These are phyloP conservation scores for Lepisosteus osseus DNA, from an alignment of 2,113 vertebrate genomes.

Conservation along the genomic window DNA sequence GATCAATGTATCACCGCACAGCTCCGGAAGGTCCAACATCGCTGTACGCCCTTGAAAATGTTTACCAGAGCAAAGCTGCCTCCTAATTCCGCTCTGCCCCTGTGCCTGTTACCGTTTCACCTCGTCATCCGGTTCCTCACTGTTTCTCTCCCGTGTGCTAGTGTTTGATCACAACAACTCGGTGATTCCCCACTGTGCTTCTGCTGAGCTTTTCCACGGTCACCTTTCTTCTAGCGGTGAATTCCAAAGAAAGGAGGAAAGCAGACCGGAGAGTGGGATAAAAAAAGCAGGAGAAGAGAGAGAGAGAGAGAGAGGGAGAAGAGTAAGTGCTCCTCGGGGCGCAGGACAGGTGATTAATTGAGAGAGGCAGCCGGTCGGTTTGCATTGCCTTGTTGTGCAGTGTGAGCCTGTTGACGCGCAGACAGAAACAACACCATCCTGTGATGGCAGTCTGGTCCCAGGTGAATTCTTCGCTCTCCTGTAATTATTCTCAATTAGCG, in stretches of 20 bases:
- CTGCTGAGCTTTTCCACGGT: no score
- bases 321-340: slow-evolving; percentile 7
- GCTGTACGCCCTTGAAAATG: no score
- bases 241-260: neutral
- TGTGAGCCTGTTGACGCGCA: neutral
- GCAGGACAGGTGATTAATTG: neutral
- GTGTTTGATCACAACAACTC: no score
- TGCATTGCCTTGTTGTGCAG: slow-evolving; percentile 4
- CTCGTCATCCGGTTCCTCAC: no score
- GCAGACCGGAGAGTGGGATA: neutral
- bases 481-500: slow-evolving; percentile 12
- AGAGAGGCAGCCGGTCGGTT: neutral
- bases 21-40: no score
- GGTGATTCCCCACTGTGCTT: no score
- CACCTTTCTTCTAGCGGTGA: no score
- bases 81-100: no score
- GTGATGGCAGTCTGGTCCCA: neutral
- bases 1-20: no score
- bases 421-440: slow-evolving; percentile 4
- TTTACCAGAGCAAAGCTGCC: no score
- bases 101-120: no score
- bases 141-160: no score
- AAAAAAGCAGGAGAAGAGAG: neutral
- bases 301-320: neutral
- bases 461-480: neutral